Base-by-base conservation (phyloP, 2,113 vertebrate species). In the Camelus dromedarius region DNA sequence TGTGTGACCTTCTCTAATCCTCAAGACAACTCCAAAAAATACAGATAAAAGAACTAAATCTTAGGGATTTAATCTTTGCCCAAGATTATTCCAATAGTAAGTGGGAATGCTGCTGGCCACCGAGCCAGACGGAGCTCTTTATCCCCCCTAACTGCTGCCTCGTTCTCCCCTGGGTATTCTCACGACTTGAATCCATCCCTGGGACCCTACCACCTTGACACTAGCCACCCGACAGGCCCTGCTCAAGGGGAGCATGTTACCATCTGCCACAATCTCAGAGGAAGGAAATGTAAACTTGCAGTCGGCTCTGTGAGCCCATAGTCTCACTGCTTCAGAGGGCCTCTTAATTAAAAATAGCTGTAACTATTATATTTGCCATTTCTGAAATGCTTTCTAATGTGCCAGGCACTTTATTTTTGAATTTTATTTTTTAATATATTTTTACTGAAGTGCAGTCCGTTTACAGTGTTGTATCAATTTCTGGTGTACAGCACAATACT, bases 321-420 rank as follows among this genome's bases (percentile, higher is more conserved):
- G 81, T 85, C 81, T 94, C 15, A 54, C 24, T 67, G 66, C 16
- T 84, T 75, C 24, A 50, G 93, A 88, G 48, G 20, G 12, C 28
- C 28, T 81, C 82, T 94, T 82, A 72, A 81, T 85, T 85, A 93
- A 84, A 89, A 80, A 67, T 62, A 24, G 22, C 62, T 92, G 0
- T 38, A 60, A 69, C 80, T 42, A 54, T 54, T 64, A 32, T 22
- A 67, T 30, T 84, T 56, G 24, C 24, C 20, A 83, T 19, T 77
- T 91, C 35, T 13, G 69, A 69, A 56, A 94, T 62, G 32, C 56
- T 62, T 84, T 89, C 42, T 89, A 30, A 58, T 30, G 30, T 79
- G 62, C 62, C 62, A 82, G 54, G 18, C 7, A 15, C 20, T 64
- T 54, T 52, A 19, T 67, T 42, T 42, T 42, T 42, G 38, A 42